Evolutionary conservation across 2,888 invertebrate species (phyloP).

Genomic region (Pseudoips prasinana): DNA sequence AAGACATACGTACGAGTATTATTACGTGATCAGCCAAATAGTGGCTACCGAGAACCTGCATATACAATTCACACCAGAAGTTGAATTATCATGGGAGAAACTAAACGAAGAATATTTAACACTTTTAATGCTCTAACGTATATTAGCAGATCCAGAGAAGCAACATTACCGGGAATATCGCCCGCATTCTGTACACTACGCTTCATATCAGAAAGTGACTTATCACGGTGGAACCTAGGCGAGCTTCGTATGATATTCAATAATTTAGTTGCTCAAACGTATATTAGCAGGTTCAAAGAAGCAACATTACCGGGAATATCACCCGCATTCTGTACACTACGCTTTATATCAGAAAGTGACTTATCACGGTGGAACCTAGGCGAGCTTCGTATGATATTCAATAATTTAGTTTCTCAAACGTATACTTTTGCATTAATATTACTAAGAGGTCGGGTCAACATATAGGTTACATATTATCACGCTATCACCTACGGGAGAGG

Average conservation of each 20-base stretch:
- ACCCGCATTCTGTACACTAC: conserved; percentile 20
- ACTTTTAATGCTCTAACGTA: too few relatives aligned
- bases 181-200: conserved; percentile 22
- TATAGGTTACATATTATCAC: too few relatives aligned
- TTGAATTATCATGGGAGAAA: conserved; percentile 30
- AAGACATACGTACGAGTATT: too few relatives aligned
- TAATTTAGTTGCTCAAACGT: too few relatives aligned
- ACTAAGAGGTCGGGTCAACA: too few relatives aligned
- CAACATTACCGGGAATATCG: conserved; percentile 8
- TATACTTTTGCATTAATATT: too few relatives aligned
- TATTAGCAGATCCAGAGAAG: too few relatives aligned
- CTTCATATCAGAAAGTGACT: conserved; percentile 39
- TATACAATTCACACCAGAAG: conserved; percentile 37
- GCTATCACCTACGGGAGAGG: too few relatives aligned
- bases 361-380: conserved; percentile 26
- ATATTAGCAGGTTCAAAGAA: too few relatives aligned
- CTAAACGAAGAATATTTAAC: too few relatives aligned
- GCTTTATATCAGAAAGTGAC: conserved; percentile 38
- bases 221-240: conserved; percentile 24
- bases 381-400: conserved; percentile 19
- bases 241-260: conserved; percentile 20
- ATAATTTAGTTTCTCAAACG: too few relatives aligned
- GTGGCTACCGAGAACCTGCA: conserved; percentile 15
- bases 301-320: conserved; percentile 9
- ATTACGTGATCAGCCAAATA: too few relatives aligned